A percentile compares a stretch with the other conserved stretches of the same genome.
phyloP scores from a whole-genome alignment of 2,113 vertebrate species.

The Perca flavescens region DNA sequence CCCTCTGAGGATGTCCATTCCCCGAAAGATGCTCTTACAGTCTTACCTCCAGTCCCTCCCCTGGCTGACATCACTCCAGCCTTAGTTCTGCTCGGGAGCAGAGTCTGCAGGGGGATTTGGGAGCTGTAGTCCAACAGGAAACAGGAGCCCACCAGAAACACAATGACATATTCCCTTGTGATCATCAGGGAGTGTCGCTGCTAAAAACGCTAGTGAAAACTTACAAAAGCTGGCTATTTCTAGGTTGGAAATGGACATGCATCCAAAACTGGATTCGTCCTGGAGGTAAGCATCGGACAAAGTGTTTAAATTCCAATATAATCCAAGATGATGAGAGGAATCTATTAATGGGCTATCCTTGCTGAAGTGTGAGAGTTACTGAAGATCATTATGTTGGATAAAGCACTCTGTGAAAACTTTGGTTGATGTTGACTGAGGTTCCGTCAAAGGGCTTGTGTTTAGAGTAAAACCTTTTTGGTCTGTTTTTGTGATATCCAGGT shows the following conservation, averaged over 20 bases:
- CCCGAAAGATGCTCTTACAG: not conserved
- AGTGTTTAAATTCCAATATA: not conserved
- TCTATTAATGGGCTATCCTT: not conserved
- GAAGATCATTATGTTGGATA: constrained; percentile 7
- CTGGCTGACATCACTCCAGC: constrained; percentile 2
- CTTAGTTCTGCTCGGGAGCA: constrained; percentile 53
- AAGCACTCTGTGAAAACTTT: not conserved
- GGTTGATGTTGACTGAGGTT: not conserved
- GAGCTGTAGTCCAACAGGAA: constrained; percentile 92
- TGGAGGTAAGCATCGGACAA: constrained; percentile 13
- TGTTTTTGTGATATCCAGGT: not conserved
- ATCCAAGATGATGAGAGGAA: not conserved
- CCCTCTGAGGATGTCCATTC: not conserved
- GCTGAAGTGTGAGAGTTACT: not conserved
- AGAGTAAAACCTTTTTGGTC: not conserved
- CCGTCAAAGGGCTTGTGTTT: not conserved
- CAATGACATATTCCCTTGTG: constrained; percentile 91
- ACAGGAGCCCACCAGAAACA: constrained; percentile 92
- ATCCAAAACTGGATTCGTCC: constrained; percentile 18
- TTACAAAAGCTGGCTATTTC: constrained; percentile 17
- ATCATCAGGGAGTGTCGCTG: constrained; percentile 89
- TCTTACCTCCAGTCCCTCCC: constrained; percentile 2
- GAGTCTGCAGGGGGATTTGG: constrained; percentile 84
- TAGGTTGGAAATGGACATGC: constrained; percentile 11
- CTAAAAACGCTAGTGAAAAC: constrained; percentile 6